Evolutionary conservation across 2,113 vertebrate species (phyloP).

Genomic region (Callaeas wilsoni): DNA sequence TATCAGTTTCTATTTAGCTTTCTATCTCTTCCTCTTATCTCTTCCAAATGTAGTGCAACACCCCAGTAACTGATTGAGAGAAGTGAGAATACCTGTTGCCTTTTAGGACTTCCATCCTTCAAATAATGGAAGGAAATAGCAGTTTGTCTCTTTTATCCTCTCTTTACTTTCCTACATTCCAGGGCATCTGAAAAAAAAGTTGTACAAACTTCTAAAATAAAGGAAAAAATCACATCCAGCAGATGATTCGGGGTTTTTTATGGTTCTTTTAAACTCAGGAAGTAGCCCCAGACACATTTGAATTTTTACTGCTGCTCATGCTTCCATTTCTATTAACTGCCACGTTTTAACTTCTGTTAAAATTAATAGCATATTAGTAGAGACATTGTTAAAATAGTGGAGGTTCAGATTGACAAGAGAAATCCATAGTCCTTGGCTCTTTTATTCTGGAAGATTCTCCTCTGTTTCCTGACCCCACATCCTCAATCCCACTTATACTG

Average conservation of each 20-base stretch:
- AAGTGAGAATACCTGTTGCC: background rate
- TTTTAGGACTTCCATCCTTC: background rate
- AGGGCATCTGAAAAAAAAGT: background rate
- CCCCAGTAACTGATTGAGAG: rapidly evolving
- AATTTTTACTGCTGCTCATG: background rate
- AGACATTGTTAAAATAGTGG: background rate
- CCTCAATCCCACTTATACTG: rapidly evolving
- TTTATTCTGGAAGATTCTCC: background rate
- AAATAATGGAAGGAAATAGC: background rate
- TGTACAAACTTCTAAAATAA: background rate
- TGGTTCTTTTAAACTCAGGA: background rate
- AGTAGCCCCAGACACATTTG: background rate
- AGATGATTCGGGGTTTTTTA: background rate
- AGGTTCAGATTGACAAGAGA: background rate
- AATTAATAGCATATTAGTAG: background rate
- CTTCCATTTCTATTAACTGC: background rate
- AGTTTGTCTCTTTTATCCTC: background rate
- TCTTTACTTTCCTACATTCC: background rate
- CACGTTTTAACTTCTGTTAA: background rate
- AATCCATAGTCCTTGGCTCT: background rate
- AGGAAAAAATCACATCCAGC: background rate
- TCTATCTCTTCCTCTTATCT: background rate
- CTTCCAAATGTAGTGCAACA: background rate
- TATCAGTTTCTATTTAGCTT: background rate
- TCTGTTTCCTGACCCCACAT: background rate